A percentile compares a stretch with the other conserved stretches of the same genome.
Conservation (phyloP, 2,113 vertebrate genomes). For the Megaceryle maxima region DNA sequence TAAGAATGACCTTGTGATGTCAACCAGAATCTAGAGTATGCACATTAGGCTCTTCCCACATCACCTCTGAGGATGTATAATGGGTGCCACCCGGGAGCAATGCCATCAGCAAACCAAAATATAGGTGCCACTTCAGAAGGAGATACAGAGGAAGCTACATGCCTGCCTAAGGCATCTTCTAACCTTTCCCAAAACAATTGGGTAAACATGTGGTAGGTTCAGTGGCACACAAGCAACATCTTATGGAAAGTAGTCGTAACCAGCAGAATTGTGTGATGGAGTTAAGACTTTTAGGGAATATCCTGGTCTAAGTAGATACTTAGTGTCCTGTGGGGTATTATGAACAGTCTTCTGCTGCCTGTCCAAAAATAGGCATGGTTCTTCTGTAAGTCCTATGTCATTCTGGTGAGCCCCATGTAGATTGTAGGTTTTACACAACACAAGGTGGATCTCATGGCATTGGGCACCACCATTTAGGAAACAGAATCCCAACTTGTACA, state of each 20-base stretch:
- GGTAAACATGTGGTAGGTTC: neutral
- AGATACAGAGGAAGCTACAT: neutral
- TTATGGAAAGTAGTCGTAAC: neutral
- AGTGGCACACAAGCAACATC: neutral
- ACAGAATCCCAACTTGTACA: neutral
- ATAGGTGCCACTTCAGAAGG: neutral
- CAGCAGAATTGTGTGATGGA: neutral
- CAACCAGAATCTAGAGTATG: neutral
- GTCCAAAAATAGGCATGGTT: neutral
- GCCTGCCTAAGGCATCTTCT: neutral
- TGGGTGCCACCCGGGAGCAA: neutral
- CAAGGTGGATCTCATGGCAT: neutral
- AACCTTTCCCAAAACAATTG: neutral
- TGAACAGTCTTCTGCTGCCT: neutral
- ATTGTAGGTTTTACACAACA: neutral
- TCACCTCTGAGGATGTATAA: neutral
- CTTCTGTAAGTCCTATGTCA: neutral
- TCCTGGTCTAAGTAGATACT: neutral
- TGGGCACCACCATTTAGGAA: neutral
- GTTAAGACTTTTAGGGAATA: neutral
- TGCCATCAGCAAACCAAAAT: neutral
- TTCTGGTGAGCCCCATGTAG: rapidly evolving
- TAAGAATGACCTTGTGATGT: neutral
- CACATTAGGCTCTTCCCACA: neutral
- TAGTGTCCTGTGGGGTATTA: neutral